These are phyloP conservation scores for Anguilla japonica DNA, from an alignment of 2,113 vertebrate species.

Conservation along the genomic window DNA sequence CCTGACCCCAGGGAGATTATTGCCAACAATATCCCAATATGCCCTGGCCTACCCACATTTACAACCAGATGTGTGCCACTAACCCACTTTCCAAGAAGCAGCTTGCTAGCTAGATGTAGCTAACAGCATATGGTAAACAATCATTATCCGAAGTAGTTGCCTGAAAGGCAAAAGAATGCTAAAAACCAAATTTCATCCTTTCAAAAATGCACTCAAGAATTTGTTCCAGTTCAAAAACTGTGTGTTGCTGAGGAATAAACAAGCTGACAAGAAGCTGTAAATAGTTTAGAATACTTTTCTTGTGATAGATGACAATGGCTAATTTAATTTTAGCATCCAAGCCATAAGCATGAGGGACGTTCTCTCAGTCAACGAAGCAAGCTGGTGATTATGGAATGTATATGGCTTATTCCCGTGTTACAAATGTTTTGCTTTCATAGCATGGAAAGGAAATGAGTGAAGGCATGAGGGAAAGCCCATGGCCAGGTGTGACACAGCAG, in stretches of 20 bases:
- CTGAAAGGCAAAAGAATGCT: too few species aligned
- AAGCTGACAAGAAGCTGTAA: neutral
- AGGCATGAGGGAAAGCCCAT: neutral
- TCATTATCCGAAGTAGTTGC: too few species aligned
- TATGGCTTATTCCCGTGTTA: neutral
- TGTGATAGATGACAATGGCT: neutral
- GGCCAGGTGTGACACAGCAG: neutral
- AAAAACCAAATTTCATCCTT: too few species aligned
- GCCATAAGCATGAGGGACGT: neutral
- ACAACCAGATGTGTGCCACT: too few species aligned
- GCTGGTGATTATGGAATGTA: neutral
- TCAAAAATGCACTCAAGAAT: too few species aligned
- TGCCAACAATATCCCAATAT: neutral
- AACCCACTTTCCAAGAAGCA: neutral
- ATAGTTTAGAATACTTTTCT: neutral
- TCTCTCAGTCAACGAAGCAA: neutral
- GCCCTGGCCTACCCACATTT: too few species aligned
- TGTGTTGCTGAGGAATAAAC: neutral
- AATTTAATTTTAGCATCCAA: neutral
- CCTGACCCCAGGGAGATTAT: neutral
- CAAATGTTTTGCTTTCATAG: neutral
- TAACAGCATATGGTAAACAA: too few species aligned
- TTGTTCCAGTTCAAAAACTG: too few species aligned
- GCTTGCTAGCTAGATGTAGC: neutral
- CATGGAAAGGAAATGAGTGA: neutral